Percentiles rank a stretch among this genome's conserved stretches.
Evolutionary conservation across 2,888 invertebrate genomes (phyloP).

Genomic region (Temnothorax ravouxi): DNA sequence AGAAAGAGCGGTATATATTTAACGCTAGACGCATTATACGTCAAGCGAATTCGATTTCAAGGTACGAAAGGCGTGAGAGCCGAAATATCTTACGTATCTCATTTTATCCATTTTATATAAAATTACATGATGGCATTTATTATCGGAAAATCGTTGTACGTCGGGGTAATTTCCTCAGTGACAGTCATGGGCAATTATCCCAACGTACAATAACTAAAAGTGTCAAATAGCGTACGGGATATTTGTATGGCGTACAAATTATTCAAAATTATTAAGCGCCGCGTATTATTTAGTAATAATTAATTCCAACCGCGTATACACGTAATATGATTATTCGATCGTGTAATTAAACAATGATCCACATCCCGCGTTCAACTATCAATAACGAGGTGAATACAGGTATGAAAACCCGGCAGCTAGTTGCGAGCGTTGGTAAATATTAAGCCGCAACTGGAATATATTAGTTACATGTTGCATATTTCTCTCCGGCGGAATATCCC

Average conservation of each 20-base stretch:
- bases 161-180: slow-evolving; percentile 19
- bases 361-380: slow-evolving; percentile 42
- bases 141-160: background rate
- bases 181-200: slow-evolving; percentile 35
- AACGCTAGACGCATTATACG: background rate
- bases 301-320: slow-evolving; percentile 25
- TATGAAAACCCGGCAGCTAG: background rate
- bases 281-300: slow-evolving; percentile 52
- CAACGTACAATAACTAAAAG: slow-evolving; percentile 38
- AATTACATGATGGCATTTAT: background rate
- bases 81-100: background rate
- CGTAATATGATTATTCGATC: slow-evolving; percentile 52
- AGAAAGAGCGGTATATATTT: slow-evolving; percentile 1
- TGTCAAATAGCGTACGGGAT: slow-evolving; percentile 50
- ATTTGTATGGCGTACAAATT: slow-evolving; percentile 49
- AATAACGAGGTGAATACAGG: slow-evolving; percentile 11
- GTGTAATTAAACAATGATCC: slow-evolving; percentile 53
- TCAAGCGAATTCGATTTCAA: background rate
- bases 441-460: slow-evolving; percentile 20
- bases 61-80: background rate
- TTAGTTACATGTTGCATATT: slow-evolving; percentile 17
- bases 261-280: slow-evolving; percentile 54
- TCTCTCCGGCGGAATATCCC: slow-evolving; percentile 21
- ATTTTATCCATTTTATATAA: background rate
- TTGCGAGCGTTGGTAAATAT: slow-evolving; percentile 28